Evolutionary conservation across 2,888 invertebrate genomes (phyloP), one percentile per base, ranked within the genome.

Genomic region (Pandemis heparana): DNA sequence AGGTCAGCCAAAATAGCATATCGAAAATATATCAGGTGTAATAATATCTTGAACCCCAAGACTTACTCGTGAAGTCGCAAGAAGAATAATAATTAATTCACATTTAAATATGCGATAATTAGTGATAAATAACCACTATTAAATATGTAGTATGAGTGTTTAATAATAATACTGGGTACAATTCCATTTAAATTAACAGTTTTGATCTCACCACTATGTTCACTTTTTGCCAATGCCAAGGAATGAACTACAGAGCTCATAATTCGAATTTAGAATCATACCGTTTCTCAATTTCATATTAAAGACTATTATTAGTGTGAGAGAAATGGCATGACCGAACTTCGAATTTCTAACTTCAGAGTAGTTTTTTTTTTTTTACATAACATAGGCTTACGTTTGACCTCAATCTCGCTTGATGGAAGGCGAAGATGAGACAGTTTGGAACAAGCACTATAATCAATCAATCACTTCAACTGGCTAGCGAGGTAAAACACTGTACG

Each of bases 141-240:
- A 46, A 74, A 74, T 61, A 66, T 70, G 70, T 77, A 84, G 76
- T 64, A 80, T 82, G 75, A 76, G 77, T 76, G 75, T 73, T 76
- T 83, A 80, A 82, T 73, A 71, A 79, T 84, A 85, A 85, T 85
- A 86, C 84, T 83, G 83, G 81, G 83, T 83, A 84, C 74, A 83
- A 23, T 56, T 12, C 73, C 83, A 16, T 18, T 18, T 79, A 79
- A 85, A 82, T 79, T 71, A 80, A 84, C 85, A 82, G 75, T 77
- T 80, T 75, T 76, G 76, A 63, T 75, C 75, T 80, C 75, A 74
- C 76, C 76, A 71, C 71, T 73, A 63, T 46, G 60, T 73, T 51
- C 51, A 48, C 8, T 23, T 70, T 74, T 73, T 64, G 74, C 41
- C 39, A 38, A 56, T 67, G 53, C 48, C 68, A 68, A 4, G 23